Base-by-base conservation (phyloP, 1,140 invertebrate genomes). In the Atta texana region DNA sequence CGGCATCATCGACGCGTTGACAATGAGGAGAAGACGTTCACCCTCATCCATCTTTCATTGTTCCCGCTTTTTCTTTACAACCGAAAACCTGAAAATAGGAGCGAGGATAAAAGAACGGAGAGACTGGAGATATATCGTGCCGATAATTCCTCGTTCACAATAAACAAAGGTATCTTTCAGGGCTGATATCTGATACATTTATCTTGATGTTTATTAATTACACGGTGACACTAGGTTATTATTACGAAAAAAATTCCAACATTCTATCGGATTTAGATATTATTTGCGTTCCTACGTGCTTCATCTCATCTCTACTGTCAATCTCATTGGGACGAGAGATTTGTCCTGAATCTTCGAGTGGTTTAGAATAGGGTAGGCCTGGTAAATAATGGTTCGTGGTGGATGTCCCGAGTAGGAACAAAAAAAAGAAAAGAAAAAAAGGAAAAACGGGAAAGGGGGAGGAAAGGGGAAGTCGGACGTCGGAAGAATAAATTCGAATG, bases 401-500 rank as follows among this genome's bases (percentile, higher is more conserved):
- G 53, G 31, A 51, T 74, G 81, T 85, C 59, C 59, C 59, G 81
- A 86, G 53, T 59, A 69, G 68, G 85, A 82, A 80, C 61, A 44
- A 80, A 86, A 87, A 78, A 69, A 64, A 24, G 34, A 12, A 34
- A 28, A 3, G n/a, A 49, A 49, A n/a, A 12, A 10, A n/a, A 31
- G 6, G 14, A 53, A 21, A 57, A 55, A 80, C 16, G 21, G 49
- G 18, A 12, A 16, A 76, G 16, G 21, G 49, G 18, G 10, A n/a
- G 39, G 39, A 10, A 10, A 44, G 59, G 14, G 44, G 61, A 49
- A 82, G 64, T 78, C 71, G 72, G 72, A 75, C 69, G 86, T 74
- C 72, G 87, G 68, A 77, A 69, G 91, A 92, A 91, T 90, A 91
- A 89, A 90, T 91, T 81, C 87, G 88, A 92, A 85, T 74, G 86